phyloP scores from a whole-genome alignment of 1,140 invertebrate genomes.

The Papilio xuthus region DNA sequence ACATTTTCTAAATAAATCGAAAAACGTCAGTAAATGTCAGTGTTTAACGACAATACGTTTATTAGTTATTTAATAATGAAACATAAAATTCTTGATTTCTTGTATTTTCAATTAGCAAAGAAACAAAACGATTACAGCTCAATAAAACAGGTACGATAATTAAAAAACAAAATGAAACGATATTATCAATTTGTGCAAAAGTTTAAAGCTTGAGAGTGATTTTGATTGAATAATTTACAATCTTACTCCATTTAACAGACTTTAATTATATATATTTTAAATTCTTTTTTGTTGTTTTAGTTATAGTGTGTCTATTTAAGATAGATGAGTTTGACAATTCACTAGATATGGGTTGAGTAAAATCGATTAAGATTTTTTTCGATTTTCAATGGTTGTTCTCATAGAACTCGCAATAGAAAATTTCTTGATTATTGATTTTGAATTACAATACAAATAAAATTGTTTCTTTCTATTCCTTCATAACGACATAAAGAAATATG shows the following conservation, averaged over 20 bases:
- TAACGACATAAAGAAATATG: too few species aligned
- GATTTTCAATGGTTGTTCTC: too few species aligned
- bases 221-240: constrained; percentile 20
- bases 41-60: background rate
- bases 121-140: constrained; percentile 16
- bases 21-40: background rate
- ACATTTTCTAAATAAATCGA: background rate
- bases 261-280: background rate
- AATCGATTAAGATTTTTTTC: too few species aligned
- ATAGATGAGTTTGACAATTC: too few species aligned
- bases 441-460: too few species aligned
- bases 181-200: constrained; percentile 1
- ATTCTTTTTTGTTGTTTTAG: too few species aligned
- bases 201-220: background rate
- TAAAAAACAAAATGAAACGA: constrained; percentile 10
- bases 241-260: background rate
- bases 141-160: constrained; percentile 11
- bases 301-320: too few species aligned
- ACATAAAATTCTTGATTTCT: constrained; percentile 16
- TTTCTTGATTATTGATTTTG: too few species aligned
- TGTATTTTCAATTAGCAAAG: constrained; percentile 20
- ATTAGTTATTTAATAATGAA: constrained; percentile 11
- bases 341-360: too few species aligned
- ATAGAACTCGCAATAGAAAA: too few species aligned
- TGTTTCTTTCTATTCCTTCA: too few species aligned